Conservation (phyloP, 2,797 vertebrate genomes). For the Rhodeus uyekii region DNA sequence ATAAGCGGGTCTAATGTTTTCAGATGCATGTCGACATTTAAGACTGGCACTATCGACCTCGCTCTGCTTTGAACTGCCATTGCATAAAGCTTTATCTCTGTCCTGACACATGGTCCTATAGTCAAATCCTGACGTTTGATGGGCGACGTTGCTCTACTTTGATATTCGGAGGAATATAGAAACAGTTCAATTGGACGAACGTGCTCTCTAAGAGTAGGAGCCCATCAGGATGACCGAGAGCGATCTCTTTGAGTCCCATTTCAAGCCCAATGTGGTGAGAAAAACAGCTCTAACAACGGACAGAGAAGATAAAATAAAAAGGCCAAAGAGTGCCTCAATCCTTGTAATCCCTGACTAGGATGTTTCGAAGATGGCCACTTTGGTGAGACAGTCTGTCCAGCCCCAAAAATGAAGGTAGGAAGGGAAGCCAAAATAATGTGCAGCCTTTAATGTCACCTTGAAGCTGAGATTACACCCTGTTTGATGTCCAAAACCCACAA, state of each 20-base stretch:
- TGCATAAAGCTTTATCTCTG: constrained; percentile 49
- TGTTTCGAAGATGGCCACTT: constrained; percentile 90
- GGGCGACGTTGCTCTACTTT: constrained; percentile 39
- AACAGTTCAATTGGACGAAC: constrained; percentile 77
- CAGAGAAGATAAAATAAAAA: constrained; percentile 82
- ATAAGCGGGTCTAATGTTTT: constrained; percentile 40
- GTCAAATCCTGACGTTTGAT: constrained; percentile 35
- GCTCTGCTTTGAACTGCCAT: constrained; percentile 50
- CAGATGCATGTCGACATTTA: constrained; percentile 49
- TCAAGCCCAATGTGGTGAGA: constrained; percentile 82
- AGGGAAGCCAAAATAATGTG: constrained; percentile 86
- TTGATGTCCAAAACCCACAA: constrained; percentile 73
- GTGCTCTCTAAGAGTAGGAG: constrained; percentile 70
- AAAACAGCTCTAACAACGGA: constrained; percentile 81
- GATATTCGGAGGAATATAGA: constrained; percentile 51
- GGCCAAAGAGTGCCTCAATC: constrained; percentile 80
- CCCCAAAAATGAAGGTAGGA: constrained; percentile 89
- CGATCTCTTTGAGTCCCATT: constrained; percentile 64
- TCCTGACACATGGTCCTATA: constrained; percentile 37
- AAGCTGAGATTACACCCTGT: constrained; percentile 98
- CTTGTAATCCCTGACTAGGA: constrained; percentile 67
- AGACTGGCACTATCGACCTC: constrained; percentile 40
- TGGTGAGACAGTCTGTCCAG: constrained; percentile 86
- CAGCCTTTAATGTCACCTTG: constrained; percentile 88
- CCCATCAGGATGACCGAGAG: neutral